Evolutionary conservation across 2,888 invertebrate genomes (phyloP), one percentile per base, ranked within the genome.

Genomic region (Danaus chrysippus): DNA sequence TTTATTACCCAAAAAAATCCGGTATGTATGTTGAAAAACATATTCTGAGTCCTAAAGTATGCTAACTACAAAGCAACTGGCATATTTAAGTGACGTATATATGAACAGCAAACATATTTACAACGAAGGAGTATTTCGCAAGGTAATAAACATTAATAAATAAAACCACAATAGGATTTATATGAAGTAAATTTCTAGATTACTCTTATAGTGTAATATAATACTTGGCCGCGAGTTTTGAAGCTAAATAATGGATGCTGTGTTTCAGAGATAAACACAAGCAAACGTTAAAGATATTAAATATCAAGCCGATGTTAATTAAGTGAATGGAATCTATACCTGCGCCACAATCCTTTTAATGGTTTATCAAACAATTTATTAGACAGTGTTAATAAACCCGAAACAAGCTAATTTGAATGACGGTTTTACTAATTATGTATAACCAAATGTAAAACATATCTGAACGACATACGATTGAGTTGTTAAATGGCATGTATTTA

Each of bases 331-430:
- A 13, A 62, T 46, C 54, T 49, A 17, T 54, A 58, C 23, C 23
- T 34, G 54, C 57, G 46, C 54, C 52, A 53, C 19, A 62, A 62
- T 59, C 59, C 55, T 62, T 62, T 65, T 65, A 59, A 62, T 54
- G 53, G 65, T 42, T 53, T 60, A 62, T 62, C 58, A 56, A 63
- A 53, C 52, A 65, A 63, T 58, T 62, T 62, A 62, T 62, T 42
- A 62, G 49, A 54, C 59, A 57, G 62, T 59, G 64, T 59, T 65
- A 65, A 59, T 59, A 58, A 59, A 65, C 23, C 53, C 55, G 59
- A 58, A 60, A 59, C 46, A 59, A 19, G 49, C 57, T 59, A 65
- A 62, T 65, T 65, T 59, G 43, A 53, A 56, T 44, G 53, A 53
- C 41, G 59, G 41, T 55, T 34, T 34, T 34, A 34, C 23, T 34